Evolutionary conservation across 2,113 vertebrate genomes (phyloP), one percentile per base, ranked within the genome.

Genomic region (Neomonachus schauinslandi): DNA sequence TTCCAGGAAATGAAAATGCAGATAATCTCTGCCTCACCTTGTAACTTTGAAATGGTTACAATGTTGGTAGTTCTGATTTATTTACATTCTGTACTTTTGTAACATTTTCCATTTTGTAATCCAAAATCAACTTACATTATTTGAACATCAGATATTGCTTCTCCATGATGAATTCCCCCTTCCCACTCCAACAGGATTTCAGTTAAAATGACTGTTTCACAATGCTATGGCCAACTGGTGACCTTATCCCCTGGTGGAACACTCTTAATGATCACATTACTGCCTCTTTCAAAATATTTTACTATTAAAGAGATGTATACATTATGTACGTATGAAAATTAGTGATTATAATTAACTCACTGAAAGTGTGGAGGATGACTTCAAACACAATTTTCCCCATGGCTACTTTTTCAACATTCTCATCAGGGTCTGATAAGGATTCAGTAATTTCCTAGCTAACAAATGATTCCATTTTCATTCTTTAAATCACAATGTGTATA

Each of bases 1-100:
- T 87, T 92, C 49, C 36, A 89, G 83, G 74, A 98, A 98, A 98
- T 97, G 97, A 97, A 97, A 97, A 94, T 53, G 15, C 65, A 94
- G 67, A 93, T 96, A 63, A 92, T 95, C 89, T 96, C 72, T 83
- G n/a, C 59, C 85, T 95, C 89, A 55, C 67, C 51, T 49, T 83
- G 59, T 87, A 95, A 95, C 36, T 95, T 53, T 93, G 87, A 96
- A 92, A 84, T 80, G 69, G 80, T 94, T 84, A 82, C 87, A 96
- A 33, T 79, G 59, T 93, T 91, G 49, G 59, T 83, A 65, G 67
- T 81, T 97, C 86, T 95, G 92, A 57, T 94, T 97, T 82, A 95
- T 94, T 91, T 95, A 92, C 55, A 97, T 53, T 90, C 84, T 72
- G 74, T 51, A 92, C 76, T 96, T 97, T 71, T 65, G 31, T 85